phyloP scores from a whole-genome alignment of 2,888 invertebrate species.

The Aelia acuminata region DNA sequence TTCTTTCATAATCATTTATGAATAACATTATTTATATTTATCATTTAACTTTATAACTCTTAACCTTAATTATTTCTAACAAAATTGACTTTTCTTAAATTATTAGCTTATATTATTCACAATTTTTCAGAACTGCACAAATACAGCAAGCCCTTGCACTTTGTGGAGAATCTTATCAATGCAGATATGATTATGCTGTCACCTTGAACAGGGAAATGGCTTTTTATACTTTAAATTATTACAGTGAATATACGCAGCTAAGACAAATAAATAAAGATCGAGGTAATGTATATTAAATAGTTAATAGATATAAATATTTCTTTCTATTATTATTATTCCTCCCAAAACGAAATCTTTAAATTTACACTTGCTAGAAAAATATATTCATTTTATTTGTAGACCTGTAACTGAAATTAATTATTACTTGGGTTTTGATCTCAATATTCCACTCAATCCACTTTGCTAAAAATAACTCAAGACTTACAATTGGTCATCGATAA shows the following conservation, averaged over 20 bases:
- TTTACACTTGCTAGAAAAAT: no score
- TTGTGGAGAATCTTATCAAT: conserved; percentile 88
- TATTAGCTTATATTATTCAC: neutral
- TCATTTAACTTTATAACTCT: neutral
- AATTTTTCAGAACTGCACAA: conserved; percentile 72
- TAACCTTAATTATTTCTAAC: neutral
- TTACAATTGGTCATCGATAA: no score
- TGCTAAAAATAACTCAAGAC: no score
- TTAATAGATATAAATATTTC: neutral
- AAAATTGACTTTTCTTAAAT: no score
- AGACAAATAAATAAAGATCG: conserved; percentile 69
- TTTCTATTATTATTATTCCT: no score
- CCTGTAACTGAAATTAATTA: no score
- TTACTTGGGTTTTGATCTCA: no score
- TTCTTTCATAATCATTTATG: no score
- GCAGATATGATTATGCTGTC: conserved; percentile 90
- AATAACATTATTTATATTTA: no score
- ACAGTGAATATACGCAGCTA: conserved; percentile 74
- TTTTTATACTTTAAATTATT: conserved; percentile 87
- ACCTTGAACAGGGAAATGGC: conserved; percentile 88
- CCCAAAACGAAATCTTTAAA: no score
- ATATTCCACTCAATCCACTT: no score
- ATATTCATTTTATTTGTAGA: no score
- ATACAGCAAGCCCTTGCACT: conserved; percentile 77
- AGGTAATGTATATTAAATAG: conserved; percentile 68